Conservation (phyloP, 2,113 vertebrate genomes). For the Bombycilla garrulus region DNA sequence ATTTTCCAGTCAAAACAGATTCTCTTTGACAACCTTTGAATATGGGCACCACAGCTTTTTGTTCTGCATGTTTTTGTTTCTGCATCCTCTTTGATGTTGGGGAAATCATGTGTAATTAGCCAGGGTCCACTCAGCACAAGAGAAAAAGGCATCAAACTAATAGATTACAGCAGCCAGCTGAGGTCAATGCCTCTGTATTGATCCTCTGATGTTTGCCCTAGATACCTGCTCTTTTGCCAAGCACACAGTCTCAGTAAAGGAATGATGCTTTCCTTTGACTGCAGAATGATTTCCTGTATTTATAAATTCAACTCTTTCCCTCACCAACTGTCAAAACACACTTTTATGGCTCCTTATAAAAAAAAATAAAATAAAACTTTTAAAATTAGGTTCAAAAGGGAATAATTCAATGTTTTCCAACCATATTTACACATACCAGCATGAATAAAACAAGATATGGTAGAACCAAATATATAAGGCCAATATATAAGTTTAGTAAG, state of each 20-base stretch:
- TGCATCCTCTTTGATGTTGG: neutral
- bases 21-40: neutral
- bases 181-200: neutral
- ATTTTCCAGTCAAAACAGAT: neutral
- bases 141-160: neutral
- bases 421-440: neutral
- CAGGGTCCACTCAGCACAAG: neutral
- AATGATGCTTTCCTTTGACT: neutral
- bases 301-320: neutral
- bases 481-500: neutral
- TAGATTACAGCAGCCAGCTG: neutral
- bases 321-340: neutral
- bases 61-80: neutral
- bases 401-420: neutral
- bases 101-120: neutral
- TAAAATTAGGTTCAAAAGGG: neutral
- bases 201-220: neutral
- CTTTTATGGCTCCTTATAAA: neutral
- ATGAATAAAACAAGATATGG: neutral
- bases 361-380: neutral
- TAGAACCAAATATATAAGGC: neutral
- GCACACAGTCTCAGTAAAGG: neutral
- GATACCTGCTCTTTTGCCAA: neutral
- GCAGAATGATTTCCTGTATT: neutral
- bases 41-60: neutral